Evolutionary conservation across 2,888 invertebrate species (phyloP).

Genomic region (Leptinotarsa juncta): DNA sequence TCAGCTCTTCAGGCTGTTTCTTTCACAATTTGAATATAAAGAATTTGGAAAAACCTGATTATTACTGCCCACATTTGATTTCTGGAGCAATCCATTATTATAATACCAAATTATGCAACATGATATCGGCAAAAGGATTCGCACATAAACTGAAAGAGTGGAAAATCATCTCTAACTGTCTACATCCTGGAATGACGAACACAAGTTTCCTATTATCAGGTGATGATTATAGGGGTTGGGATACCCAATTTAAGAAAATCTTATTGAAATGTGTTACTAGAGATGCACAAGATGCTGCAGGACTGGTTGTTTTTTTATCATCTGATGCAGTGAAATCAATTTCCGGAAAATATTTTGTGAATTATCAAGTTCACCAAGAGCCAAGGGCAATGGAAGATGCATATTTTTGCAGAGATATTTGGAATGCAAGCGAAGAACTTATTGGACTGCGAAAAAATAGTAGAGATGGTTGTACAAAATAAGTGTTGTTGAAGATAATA

Average conservation of each 20-base stretch:
- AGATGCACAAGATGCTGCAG: constrained; percentile 41
- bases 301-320: constrained; percentile 45
- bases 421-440: constrained; percentile 45
- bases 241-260: constrained; percentile 23
- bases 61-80: constrained; percentile 38
- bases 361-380: constrained; percentile 43
- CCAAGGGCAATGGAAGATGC: constrained; percentile 44
- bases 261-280: constrained; percentile 40
- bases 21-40: constrained; percentile 38
- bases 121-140: constrained; percentile 49
- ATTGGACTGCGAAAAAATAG: constrained; percentile 18
- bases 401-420: constrained; percentile 44
- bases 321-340: constrained; percentile 39
- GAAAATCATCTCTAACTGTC: constrained; percentile 46
- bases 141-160: constrained; percentile 38
- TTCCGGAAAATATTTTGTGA: constrained; percentile 50
- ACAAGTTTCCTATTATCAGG: constrained; percentile 44
- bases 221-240: constrained; percentile 19
- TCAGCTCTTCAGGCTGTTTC: constrained; percentile 44
- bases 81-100: constrained; percentile 48
- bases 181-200: constrained; percentile 52
- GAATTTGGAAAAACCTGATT: constrained; percentile 33
- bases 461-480: background rate
- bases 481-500: too few species aligned
- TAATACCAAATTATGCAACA: constrained; percentile 52